A percentile compares a stretch with the other conserved stretches of the same genome.
Conservation (phyloP, 2,888 invertebrate genomes). For the Eupsilia transversa region DNA sequence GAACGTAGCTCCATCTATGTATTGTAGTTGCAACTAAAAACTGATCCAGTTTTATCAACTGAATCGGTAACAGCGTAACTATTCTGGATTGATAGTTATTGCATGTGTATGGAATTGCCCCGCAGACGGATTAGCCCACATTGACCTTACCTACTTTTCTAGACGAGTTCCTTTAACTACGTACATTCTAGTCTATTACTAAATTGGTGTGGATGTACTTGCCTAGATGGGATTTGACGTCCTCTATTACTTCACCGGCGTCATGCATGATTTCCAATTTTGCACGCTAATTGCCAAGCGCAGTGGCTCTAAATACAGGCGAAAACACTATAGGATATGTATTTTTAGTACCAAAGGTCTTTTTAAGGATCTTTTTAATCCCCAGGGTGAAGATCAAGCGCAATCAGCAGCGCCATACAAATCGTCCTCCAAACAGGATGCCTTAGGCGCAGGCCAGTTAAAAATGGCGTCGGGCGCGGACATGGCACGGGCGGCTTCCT, state of each 20-base stretch:
- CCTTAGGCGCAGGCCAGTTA: too few species aligned
- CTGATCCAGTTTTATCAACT: too few species aligned
- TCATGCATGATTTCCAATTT: not conserved
- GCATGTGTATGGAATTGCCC: too few species aligned
- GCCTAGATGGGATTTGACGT: not conserved
- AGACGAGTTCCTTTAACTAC: not conserved
- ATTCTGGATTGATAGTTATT: too few species aligned
- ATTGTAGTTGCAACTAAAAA: too few species aligned
- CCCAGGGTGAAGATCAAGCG: not conserved
- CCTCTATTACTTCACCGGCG: not conserved
- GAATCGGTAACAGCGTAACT: too few species aligned
- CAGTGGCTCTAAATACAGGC: not conserved
- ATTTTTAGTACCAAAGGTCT: not conserved
- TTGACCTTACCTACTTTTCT: not conserved
- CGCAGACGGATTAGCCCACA: too few species aligned
- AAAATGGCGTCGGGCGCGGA: too few species aligned
- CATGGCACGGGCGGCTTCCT: too few species aligned
- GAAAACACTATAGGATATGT: not conserved
- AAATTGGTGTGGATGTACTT: not conserved
- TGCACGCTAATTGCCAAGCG: conserved; percentile 20
- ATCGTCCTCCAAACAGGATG: not conserved
- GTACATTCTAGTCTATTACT: not conserved
- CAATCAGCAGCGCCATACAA: not conserved
- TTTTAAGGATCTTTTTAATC: too few species aligned
- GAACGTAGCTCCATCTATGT: too few species aligned